Base-by-base conservation (phyloP, 1,140 invertebrate genomes). In the Leptonema lineaticorne region DNA sequence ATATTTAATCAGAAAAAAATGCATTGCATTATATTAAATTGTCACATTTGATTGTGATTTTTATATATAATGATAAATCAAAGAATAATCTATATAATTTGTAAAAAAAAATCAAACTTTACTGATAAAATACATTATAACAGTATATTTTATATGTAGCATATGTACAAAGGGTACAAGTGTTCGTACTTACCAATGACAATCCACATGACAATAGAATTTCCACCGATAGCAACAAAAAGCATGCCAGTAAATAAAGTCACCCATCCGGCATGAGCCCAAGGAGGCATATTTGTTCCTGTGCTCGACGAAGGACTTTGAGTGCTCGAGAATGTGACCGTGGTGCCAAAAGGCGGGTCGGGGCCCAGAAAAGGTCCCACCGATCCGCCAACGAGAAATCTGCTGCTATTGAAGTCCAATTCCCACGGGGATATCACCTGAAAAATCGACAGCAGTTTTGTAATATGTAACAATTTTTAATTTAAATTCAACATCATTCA, bases 141-240 rank as follows among this genome's bases (percentile, higher is more conserved):
- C n/a, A n/a, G n/a, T n/a, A n/a, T n/a, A n/a, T n/a, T n/a, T n/a
- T n/a, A n/a, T n/a, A n/a, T n/a, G n/a, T n/a, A n/a, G n/a, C n/a
- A n/a, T n/a, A n/a, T n/a, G n/a, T n/a, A n/a, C n/a, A n/a, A n/a
- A n/a, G n/a, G n/a, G n/a, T n/a, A n/a, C n/a, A n/a, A n/a, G n/a
- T n/a, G n/a, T n/a, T n/a, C n/a, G n/a, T n/a, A 53, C 82, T 85
- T 80, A 89, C 88, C 88, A 58, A 90, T 85, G 24, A 95, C 91
- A 74, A 95, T 95, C 93, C 92, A 95, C 72, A 94, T 92, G 29
- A 95, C 92, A 63, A 94, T 92, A 33, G 87, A 84, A 76, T 95
- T 95, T 8, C 93, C 93, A 5, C 88, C 86, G 30, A 90, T 89
- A 1, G 92, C 91, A 6, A 93, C 85, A 22, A 91, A 77, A 9